Evolutionary conservation across 2,113 vertebrate species (phyloP).

Genomic region (Talpa occidentalis): DNA sequence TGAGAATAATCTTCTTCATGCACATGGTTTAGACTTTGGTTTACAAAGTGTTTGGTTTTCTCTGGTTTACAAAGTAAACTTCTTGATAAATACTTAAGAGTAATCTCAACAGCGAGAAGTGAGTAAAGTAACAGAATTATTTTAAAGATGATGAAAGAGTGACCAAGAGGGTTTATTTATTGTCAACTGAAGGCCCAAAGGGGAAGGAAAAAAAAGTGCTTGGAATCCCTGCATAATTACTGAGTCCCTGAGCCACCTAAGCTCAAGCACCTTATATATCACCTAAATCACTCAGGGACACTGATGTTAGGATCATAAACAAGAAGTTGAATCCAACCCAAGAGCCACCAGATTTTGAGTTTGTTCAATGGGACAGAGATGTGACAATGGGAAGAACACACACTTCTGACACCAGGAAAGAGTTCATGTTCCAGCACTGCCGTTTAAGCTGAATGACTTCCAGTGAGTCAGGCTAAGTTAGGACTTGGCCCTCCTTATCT

Average conservation of each 20-base stretch:
- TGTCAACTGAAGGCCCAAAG: not conserved
- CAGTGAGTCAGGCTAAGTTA: not conserved
- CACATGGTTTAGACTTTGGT: not conserved
- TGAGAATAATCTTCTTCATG: slow-evolving; percentile 50
- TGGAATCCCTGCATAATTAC: slow-evolving; percentile 51
- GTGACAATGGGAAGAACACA: not conserved
- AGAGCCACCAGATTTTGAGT: not conserved
- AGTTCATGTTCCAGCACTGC: not conserved
- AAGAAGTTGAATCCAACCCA: not conserved
- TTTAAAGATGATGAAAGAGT: slow-evolving; percentile 60
- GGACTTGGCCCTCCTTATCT: not conserved
- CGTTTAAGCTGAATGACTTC: slow-evolving; percentile 17
- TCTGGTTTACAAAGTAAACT: slow-evolving; percentile 43
- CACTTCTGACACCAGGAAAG: not conserved
- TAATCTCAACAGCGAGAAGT: not conserved
- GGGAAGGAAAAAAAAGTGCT: not conserved
- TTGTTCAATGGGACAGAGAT: not conserved
- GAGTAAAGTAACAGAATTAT: not conserved
- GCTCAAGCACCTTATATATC: slow-evolving; percentile 56
- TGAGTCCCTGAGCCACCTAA: slow-evolving; percentile 40
- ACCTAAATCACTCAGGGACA: not conserved
- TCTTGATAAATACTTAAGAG: slow-evolving; percentile 51
- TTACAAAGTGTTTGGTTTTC: slow-evolving; percentile 50
- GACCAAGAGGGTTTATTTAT: slow-evolving; percentile 49
- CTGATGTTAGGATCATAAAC: not conserved